A percentile compares a stretch with the other conserved stretches of the same genome.
Evolutionary conservation across 2,113 vertebrate species (phyloP).

Genomic region (Potamarius usumacintae): DNA sequence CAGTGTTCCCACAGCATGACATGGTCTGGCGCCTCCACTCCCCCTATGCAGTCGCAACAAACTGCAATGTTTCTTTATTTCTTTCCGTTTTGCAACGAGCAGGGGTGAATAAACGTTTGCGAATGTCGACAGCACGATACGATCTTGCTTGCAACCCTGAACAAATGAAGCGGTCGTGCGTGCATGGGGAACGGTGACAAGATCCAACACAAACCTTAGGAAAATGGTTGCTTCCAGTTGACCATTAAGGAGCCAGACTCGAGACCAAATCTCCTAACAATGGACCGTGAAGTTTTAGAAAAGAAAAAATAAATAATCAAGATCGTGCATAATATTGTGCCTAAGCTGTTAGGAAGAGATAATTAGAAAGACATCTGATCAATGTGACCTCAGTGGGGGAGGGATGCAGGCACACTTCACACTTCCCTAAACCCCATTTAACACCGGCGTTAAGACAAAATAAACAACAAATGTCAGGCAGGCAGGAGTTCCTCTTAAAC

Average conservation of each 20-base stretch:
- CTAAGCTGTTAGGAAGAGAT: slow-evolving; percentile 13
- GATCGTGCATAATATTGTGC: not conserved
- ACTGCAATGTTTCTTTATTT: not conserved
- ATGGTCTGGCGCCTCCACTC: not conserved
- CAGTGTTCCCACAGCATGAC: slow-evolving; percentile 36
- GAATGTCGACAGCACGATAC: not conserved
- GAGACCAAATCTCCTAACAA: slow-evolving; percentile 9
- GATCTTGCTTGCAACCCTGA: not conserved
- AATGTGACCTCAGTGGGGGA: slow-evolving; percentile 24
- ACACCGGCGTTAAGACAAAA: slow-evolving; percentile 64
- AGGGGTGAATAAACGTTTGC: slow-evolving; percentile 27
- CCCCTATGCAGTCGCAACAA: not conserved
- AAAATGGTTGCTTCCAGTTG: slow-evolving; percentile 41
- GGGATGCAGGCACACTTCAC: slow-evolving; percentile 3
- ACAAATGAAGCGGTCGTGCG: slow-evolving; percentile 38
- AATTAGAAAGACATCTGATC: slow-evolving; percentile 27
- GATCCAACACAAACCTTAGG: slow-evolving; percentile 42
- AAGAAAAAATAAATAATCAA: not conserved
- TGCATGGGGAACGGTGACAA: slow-evolving; percentile 41
- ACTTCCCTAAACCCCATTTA: slow-evolving; percentile 33
- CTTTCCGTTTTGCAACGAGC: not conserved
- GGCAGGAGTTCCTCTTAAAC: slow-evolving; percentile 58
- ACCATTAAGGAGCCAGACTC: slow-evolving; percentile 28
- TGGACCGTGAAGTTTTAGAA: slow-evolving; percentile 2
- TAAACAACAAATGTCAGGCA: slow-evolving; percentile 66